Conservation (phyloP, 2,888 invertebrate species). For the Fabriciana adippe region DNA sequence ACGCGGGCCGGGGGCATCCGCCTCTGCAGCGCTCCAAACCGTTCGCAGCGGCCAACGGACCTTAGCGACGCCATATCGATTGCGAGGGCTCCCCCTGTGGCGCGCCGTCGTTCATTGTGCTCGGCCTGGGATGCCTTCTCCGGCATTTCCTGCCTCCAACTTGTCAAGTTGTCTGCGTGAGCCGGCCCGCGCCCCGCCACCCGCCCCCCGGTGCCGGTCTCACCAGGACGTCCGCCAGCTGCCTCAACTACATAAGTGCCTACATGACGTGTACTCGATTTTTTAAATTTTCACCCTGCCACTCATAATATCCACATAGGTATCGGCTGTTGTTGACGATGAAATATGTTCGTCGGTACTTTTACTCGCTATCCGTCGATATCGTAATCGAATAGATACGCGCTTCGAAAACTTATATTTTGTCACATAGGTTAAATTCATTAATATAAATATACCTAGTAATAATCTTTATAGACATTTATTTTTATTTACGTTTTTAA, state of each 20-base stretch:
- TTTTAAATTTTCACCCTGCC: slow-evolving; percentile 33
- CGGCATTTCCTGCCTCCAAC: slow-evolving; percentile 75
- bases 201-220: slow-evolving; percentile 50
- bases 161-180: slow-evolving; percentile 63
- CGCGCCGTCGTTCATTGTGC: slow-evolving; percentile 78
- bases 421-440: too few relatives aligned
- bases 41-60: slow-evolving; percentile 81
- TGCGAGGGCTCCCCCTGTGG: slow-evolving; percentile 82
- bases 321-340: background rate
- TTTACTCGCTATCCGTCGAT: too few relatives aligned
- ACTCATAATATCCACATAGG: background rate
- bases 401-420: too few relatives aligned
- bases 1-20: slow-evolving; percentile 73
- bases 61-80: slow-evolving; percentile 83
- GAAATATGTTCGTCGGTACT: background rate
- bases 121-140: slow-evolving; percentile 78
- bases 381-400: too few relatives aligned
- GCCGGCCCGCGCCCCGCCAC: slow-evolving; percentile 48
- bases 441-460: too few relatives aligned
- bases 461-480: too few relatives aligned
- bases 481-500: too few relatives aligned
- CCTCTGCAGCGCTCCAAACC: slow-evolving; percentile 79
- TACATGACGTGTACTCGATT: slow-evolving; percentile 40
- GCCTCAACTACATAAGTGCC: slow-evolving; percentile 47
- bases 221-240: slow-evolving; percentile 71